These are phyloP conservation scores for Volucella bombylans DNA, from an alignment of 2,888 invertebrate genomes.

Conservation along the genomic window DNA sequence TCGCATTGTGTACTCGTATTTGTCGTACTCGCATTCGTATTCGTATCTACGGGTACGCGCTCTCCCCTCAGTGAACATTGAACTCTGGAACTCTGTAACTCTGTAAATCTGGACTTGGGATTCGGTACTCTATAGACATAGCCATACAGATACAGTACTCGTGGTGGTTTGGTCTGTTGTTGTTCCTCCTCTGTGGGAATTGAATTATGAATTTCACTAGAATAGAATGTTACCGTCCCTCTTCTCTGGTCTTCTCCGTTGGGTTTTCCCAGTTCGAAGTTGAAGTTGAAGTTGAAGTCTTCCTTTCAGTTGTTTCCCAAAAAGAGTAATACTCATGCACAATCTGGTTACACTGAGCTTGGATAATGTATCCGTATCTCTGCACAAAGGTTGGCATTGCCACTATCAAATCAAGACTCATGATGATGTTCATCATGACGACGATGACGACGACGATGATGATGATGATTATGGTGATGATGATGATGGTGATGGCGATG, in stretches of 20 bases:
- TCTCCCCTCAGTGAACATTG: conserved; percentile 59
- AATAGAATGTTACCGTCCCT: conserved; percentile 54
- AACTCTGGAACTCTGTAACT: conserved; percentile 39
- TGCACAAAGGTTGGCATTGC: neutral
- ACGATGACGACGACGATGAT: neutral
- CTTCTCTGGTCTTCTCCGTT: conserved; percentile 38
- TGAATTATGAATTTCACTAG: conserved; percentile 73
- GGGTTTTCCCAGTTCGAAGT: too few species aligned
- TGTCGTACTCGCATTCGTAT: neutral
- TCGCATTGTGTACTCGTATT: conserved; percentile 18
- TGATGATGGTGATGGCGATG: neutral
- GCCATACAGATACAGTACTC: neutral
- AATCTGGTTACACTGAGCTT: conserved; percentile 27
- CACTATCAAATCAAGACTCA: conserved; percentile 20
- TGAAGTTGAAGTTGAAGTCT: too few species aligned
- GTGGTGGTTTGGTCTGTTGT: conserved; percentile 9
- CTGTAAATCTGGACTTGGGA: neutral
- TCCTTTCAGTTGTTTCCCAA: neutral
- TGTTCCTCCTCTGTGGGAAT: conserved; percentile 68
- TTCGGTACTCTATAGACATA: neutral
- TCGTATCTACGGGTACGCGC: neutral
- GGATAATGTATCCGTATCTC: conserved; percentile 22
- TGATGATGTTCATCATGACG: conserved; percentile 15
- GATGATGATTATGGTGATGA: conserved; percentile 1
- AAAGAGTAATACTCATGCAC: conserved; percentile 28